Conservation (phyloP, 2,888 invertebrate species). For the Mesorhabditis spiculigera region DNA sequence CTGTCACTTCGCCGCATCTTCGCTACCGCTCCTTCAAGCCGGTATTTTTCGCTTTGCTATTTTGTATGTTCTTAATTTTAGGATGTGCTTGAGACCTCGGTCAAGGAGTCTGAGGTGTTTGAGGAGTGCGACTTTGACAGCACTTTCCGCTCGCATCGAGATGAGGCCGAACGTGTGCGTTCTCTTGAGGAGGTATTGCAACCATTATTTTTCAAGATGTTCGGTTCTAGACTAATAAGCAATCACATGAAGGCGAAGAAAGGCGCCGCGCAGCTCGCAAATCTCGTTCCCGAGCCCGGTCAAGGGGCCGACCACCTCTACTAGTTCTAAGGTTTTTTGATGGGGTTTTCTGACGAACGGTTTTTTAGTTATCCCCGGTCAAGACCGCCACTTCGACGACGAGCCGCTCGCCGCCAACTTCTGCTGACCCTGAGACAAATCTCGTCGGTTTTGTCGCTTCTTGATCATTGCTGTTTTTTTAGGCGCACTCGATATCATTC, state of each 20-base stretch:
- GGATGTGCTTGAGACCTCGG: no score
- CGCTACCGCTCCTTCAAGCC: no score
- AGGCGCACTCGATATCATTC: neutral
- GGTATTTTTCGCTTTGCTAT: no score
- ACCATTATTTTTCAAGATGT: neutral
- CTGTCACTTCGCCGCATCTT: no score
- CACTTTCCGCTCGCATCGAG: neutral
- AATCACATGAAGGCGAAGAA: neutral
- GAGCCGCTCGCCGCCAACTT: neutral
- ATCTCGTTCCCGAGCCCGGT: no score
- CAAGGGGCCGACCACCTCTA: no score
- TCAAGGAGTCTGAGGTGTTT: neutral
- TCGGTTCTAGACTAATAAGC: neutral
- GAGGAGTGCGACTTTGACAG: slow-evolving; percentile 4
- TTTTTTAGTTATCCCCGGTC: neutral
- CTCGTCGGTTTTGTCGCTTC: neutral
- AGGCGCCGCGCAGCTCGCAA: no score
- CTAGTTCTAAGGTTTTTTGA: neutral
- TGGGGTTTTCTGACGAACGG: neutral
- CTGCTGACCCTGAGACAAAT: neutral
- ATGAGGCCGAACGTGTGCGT: neutral
- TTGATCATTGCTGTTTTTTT: neutral
- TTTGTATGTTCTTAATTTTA: no score
- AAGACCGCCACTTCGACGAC: neutral
- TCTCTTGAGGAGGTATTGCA: neutral